Base-by-base conservation (phyloP, 2,888 invertebrate genomes). In the Heliconius aoede region DNA sequence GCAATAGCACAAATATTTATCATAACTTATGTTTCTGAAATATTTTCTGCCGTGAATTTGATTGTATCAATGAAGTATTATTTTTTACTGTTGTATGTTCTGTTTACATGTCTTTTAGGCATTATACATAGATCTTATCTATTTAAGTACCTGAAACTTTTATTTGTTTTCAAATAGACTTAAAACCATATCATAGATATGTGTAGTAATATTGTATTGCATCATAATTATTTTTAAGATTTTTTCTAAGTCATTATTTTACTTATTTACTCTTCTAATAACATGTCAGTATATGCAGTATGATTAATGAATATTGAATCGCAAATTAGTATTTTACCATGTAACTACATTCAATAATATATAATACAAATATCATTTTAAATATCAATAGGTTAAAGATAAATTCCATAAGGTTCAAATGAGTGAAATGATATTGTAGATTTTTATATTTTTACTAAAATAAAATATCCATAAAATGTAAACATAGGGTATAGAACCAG, bases 91-190 rank as follows among this genome's bases (percentile, higher is more conserved):
- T 60, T 68, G 36, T 51, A 68, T 24, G 15, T 62, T 55, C 46
- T 61, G 24, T 51, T 62, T 68, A 60, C 21, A 7, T 68, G 24
- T 62, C n/a, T 68, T 46, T 64, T 24, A 68, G 55, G 3, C n/a
- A 32, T 15, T n/a, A 30, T 51, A 15, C 3, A 68, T 67, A 46
- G 24, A 58, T 55, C 15, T 61, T 61, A 28, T 71, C 73, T 73
- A 73, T 74, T 76, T 74, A 75, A 74, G 78, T 80, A 80, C 79
- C 80, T 80, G 78, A 78, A 55, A 62, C 7, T 67, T 72, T 67
- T 76, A 18, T 72, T 72, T 46, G 51, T 51, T 72, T 64, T 74
- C 24, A 40, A 32, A 55, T 40, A 62, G 15, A 65, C 15, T 30
- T 24, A 60, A 69, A 30, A 51, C 26, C 51, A 55, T 69, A 69